Conservation (phyloP, 1,140 invertebrate genomes). For the Macrobrachium rosenbergii region DNA sequence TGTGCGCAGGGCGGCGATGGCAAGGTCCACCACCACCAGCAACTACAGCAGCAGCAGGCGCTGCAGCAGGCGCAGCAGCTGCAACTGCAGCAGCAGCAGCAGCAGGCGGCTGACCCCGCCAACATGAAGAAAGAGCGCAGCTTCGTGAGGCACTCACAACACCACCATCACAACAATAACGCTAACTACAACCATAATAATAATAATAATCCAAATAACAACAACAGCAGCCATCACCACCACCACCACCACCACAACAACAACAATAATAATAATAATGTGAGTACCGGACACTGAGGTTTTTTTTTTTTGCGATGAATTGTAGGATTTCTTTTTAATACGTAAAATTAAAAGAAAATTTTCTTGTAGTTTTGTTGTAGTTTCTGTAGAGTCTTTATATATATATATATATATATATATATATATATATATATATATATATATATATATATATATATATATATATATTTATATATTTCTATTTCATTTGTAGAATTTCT, state of each 20-base stretch:
- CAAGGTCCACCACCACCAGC: background rate
- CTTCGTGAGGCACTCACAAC: conserved; percentile 52
- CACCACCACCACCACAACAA: conserved; percentile 35
- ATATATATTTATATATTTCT: too few species aligned
- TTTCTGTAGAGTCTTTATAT: too few species aligned
- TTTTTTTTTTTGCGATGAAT: background rate
- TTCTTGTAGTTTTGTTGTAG: too few species aligned
- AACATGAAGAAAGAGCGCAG: conserved; percentile 49
- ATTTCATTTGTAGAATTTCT: too few species aligned
- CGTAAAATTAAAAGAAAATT: too few species aligned
- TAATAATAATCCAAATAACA: conserved; percentile 22
- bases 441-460: too few species aligned
- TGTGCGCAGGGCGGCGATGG: conserved; percentile 4
- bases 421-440: too few species aligned
- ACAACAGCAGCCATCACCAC: conserved; percentile 24
- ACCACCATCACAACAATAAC: conserved; percentile 18
- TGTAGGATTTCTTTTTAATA: background rate
- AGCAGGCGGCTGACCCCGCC: background rate
- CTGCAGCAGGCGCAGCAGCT: too few species aligned
- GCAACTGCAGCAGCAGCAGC: too few species aligned
- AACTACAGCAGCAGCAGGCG: background rate
- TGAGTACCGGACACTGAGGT: conserved; percentile 15
- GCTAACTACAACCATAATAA: background rate
- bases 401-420: too few species aligned
- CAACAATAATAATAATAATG: conserved; percentile 45